A percentile compares a stretch with the other conserved stretches of the same genome.
Evolutionary conservation across 2,113 vertebrate species (phyloP).

Genomic region (Perca fluviatilis): DNA sequence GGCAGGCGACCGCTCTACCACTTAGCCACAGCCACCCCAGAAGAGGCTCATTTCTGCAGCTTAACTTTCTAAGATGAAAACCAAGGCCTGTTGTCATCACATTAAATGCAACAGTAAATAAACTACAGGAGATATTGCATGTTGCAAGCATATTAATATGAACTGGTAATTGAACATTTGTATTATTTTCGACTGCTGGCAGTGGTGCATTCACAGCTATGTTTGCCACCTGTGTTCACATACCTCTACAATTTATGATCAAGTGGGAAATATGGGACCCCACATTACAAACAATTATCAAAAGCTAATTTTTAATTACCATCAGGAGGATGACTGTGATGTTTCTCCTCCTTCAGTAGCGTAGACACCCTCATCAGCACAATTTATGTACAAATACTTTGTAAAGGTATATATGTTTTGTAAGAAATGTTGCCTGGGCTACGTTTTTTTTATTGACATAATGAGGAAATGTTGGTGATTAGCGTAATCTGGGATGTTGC

Average conservation of each 20-base stretch:
- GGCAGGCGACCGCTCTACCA: too few species aligned
- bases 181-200: background rate
- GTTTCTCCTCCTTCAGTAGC: background rate
- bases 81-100: too few species aligned
- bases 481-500: background rate
- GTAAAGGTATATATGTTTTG: constrained; percentile 1
- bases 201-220: background rate
- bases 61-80: background rate
- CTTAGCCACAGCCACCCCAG: too few species aligned
- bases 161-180: background rate
- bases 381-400: background rate
- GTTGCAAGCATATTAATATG: background rate
- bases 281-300: constrained; percentile 4
- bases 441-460: background rate
- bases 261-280: background rate
- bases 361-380: background rate
- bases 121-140: background rate
- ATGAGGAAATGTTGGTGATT: background rate
- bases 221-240: background rate
- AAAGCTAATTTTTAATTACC: background rate
- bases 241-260: constrained; percentile 7
- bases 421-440: background rate
- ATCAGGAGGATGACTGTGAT: constrained; percentile 7
- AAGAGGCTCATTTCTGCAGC: background rate
- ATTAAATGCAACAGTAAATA: background rate